These are phyloP conservation scores for Calameuta idolon DNA, from an alignment of 2,888 invertebrate species.

Conservation along the genomic window DNA sequence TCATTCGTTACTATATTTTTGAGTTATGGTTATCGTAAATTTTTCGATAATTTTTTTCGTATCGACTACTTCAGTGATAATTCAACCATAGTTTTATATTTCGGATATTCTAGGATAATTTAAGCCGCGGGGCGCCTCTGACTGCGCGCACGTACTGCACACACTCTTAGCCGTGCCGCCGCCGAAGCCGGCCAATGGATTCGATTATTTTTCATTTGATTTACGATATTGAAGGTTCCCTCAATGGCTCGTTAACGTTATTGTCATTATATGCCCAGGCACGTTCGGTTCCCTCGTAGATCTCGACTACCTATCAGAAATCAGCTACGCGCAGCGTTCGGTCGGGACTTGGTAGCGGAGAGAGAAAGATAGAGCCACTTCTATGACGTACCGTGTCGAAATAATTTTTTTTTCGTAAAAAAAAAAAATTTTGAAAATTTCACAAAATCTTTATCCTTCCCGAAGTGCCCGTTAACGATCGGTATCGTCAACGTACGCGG, in stretches of 20 bases:
- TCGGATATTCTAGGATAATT: conserved; percentile 14
- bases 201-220: conserved; percentile 46
- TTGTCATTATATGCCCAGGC: conserved; percentile 50
- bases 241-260: conserved; percentile 60
- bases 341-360: too few relatives aligned
- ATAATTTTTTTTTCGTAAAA: too few relatives aligned
- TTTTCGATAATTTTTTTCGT: too few relatives aligned
- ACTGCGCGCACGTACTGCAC: conserved; percentile 1
- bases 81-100: conserved; percentile 13
- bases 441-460: too few relatives aligned
- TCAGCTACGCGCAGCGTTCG: too few relatives aligned
- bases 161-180: background rate
- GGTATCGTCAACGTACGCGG: too few relatives aligned
- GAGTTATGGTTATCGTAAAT: too few relatives aligned
- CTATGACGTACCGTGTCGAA: too few relatives aligned
- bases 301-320: conserved; percentile 3
- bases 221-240: conserved; percentile 44
- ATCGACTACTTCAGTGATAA: background rate
- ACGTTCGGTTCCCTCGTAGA: conserved; percentile 40
- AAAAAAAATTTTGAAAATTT: too few relatives aligned
- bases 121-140: conserved; percentile 11
- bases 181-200: conserved; percentile 31
- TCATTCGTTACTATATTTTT: too few relatives aligned
- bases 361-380: too few relatives aligned
- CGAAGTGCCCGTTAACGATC: too few relatives aligned